A percentile compares a stretch with the other conserved stretches of the same genome.
phyloP scores from a whole-genome alignment of 1,140 invertebrate species.

The Latrodectus geometricus region DNA sequence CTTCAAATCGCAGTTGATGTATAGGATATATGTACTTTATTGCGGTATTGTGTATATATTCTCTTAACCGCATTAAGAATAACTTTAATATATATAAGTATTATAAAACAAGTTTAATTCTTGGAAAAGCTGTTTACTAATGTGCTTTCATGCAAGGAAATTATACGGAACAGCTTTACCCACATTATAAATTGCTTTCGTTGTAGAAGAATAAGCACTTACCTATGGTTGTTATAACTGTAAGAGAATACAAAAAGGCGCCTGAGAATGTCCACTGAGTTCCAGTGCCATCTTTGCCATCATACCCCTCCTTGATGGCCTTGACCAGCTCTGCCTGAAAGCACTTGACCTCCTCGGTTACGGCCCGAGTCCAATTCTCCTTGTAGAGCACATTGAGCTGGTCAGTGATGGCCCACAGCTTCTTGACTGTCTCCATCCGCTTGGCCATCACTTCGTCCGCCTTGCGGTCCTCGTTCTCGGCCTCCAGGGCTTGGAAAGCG shows the following conservation, averaged over 20 bases:
- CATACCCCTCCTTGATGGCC: constrained; percentile 91
- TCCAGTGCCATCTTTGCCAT: constrained; percentile 83
- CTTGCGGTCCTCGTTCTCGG: constrained; percentile 79
- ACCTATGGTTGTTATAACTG: constrained; percentile 97
- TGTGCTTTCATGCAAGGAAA: too few species aligned
- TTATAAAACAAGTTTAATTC: too few species aligned
- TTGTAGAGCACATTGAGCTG: constrained; percentile 76
- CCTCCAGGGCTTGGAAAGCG: constrained; percentile 83
- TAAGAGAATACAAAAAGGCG: constrained; percentile 95
- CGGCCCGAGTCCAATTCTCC: constrained; percentile 78
- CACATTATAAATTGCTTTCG: too few species aligned
- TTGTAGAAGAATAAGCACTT: constrained; percentile 67
- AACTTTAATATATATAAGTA: too few species aligned
- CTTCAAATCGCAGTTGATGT: too few species aligned
- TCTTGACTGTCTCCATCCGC: constrained; percentile 80
- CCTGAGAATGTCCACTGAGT: constrained; percentile 92
- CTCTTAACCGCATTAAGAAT: too few species aligned
- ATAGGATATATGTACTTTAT: too few species aligned
- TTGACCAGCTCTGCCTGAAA: constrained; percentile 86
- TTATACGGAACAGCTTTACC: too few species aligned
- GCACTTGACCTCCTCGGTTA: constrained; percentile 68
- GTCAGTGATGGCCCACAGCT: constrained; percentile 83
- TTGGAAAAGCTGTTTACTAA: too few species aligned
- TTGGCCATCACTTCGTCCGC: constrained; percentile 81
- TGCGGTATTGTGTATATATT: too few species aligned